phyloP scores from a whole-genome alignment of 30 jellyfish, hydroid and myxozoan genomes.

The Rhopilema esculentum region DNA sequence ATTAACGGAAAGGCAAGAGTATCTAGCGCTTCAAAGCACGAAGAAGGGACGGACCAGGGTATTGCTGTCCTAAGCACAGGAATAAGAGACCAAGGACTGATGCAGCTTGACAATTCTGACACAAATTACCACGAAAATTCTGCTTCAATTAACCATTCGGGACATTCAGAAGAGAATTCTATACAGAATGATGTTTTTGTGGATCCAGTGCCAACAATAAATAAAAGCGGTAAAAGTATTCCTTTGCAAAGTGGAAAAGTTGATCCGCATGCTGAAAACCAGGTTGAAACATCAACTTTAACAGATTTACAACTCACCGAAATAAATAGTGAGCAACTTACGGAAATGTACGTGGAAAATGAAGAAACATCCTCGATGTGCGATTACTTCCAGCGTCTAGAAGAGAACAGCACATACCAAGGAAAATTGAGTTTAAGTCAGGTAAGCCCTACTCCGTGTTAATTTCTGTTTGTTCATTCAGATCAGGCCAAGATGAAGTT shows the following conservation, averaged over 20 bases:
- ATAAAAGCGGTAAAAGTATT: no score
- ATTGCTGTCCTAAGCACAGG: not conserved
- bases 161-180: no score
- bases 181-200: no score
- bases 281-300: constrained; percentile 5
- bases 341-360: constrained; percentile 37
- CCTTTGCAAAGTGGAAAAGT: no score
- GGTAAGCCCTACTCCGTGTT: not conserved
- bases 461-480: no score
- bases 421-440: constrained; percentile 5
- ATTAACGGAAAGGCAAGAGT: constrained; percentile 45
- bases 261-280: no score
- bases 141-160: no score
- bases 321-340: constrained; percentile 41
- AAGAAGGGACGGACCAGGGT: not conserved
- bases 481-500: no score
- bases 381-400: not conserved
- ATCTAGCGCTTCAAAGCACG: constrained; percentile 13
- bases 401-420: no score
- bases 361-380: constrained; percentile 16
- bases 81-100: not conserved
- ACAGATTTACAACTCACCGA: constrained; percentile 20
- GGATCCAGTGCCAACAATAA: no score
- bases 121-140: not conserved
- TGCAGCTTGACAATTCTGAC: not conserved